Percentiles rank a stretch among this genome's conserved stretches.
These are phyloP conservation scores for Penaeus vannamei DNA, from an alignment of 1,140 invertebrate genomes.

Conservation along the genomic window DNA sequence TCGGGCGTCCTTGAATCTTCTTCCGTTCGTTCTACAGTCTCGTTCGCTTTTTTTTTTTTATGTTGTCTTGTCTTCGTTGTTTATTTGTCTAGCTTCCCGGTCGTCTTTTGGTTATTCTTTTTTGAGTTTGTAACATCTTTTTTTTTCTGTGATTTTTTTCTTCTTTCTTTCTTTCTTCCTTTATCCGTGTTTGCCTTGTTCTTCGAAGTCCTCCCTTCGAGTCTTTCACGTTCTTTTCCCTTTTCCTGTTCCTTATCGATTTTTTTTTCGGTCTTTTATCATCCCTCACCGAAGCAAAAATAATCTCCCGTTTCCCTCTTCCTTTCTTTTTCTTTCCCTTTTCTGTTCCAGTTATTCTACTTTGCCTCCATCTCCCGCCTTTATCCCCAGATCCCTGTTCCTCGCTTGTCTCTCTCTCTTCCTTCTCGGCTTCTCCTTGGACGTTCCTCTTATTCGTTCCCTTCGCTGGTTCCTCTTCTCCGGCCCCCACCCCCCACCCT, in stretches of 20 bases:
- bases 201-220: neutral
- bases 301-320: neutral
- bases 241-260: no score
- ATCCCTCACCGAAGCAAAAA: neutral
- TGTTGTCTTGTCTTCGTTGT: neutral
- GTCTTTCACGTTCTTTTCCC: neutral
- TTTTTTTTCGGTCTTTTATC: neutral
- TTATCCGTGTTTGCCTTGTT: neutral
- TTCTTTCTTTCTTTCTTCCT: neutral
- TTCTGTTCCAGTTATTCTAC: neutral
- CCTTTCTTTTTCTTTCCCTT: slow-evolving; percentile 1
- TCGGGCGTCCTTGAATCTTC: no score
- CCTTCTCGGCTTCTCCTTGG: neutral
- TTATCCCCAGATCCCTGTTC: neutral
- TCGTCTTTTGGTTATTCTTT: neutral
- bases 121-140: neutral
- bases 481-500: neutral
- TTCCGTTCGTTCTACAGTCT: no score
- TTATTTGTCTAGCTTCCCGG: neutral
- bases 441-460: neutral
- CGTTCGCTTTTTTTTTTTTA: neutral
- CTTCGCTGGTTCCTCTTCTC: slow-evolving; percentile 5
- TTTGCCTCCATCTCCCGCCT: neutral
- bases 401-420: neutral
- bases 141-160: neutral